Evolutionary conservation across 2,797 vertebrate species (phyloP), one percentile per base, ranked within the genome.

Genomic region (Aeoliscus strigatus): DNA sequence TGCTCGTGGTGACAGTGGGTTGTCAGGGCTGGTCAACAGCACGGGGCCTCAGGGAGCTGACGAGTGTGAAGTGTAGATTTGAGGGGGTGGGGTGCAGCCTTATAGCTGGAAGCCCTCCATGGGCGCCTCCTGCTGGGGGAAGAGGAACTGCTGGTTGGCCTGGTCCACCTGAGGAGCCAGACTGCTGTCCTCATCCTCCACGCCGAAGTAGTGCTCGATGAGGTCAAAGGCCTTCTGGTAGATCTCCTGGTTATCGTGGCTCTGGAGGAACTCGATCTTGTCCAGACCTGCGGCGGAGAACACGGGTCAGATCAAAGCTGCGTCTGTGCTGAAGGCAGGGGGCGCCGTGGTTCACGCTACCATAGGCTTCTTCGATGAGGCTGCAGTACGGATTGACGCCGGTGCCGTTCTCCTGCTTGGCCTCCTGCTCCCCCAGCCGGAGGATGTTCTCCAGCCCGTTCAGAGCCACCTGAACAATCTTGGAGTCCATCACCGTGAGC

Each of bases 61-160:
- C 27, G 33, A 28, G 39, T 37, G 26, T 61, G 47, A 45, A 55
- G 38, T 69, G 66, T 62, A 61, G 40, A 24, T 66, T 69, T 35
- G 67, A 26, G 73, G 44, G 62, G 36, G 42, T 39, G 51, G 58
- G 56, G 29, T 52, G 59, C 37, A n/a, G 43, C 57, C 60, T 93
- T 94, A 98, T 86, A 98, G 90, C 87, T 99, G 95, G 84, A 98
- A 99, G 73, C 96, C 96, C 82, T 97, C 95, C 96, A 99, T 98
- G 39, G 96, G 95, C 14, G 93, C 93, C 80, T 98, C 95, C 11
- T 94, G 68, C 62, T 96, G 93, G 45, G 96, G 94, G 83, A 98
- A 97, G 67, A 99, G 93, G 82, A 91, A 98, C 85, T 98, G 95
- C 85, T 98, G 94, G 63, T 97, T 94, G 63, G 87, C 91, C 67